Evolutionary conservation across 1,140 invertebrate genomes (phyloP), one percentile per base, ranked within the genome.

Genomic region (Triops longicaudatus): DNA sequence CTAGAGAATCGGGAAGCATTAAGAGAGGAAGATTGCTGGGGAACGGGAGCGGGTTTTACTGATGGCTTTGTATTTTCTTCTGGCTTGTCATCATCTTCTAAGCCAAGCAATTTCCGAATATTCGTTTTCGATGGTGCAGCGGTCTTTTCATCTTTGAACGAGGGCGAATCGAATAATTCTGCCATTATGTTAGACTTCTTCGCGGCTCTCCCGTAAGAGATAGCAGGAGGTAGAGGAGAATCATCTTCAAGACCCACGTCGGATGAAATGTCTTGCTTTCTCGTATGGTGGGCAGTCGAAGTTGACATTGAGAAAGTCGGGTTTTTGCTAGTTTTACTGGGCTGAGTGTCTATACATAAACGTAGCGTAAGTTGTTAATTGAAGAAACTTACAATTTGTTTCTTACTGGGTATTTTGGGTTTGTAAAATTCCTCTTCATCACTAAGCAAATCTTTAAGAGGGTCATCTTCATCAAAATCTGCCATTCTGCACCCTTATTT

Each of bases 371-470:
- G 50, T 63, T 37, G 14, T 63, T 9, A 1, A 63, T 10, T 63
- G 3, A 4, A 63, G 17, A 63, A 37, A 37, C 7, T 22, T 9
- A 63, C 14, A 63, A n/a, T 63, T 14, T 63, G 50, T 3, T 63
- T n/a, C 9, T 22, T 63, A 63, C 50, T 22, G 6, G 50, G 1
- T 17, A 6, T 17, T 22, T 17, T n/a, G 2, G 50, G 50, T 63
- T 63, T 63, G 50, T n/a, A 63, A 63, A 63, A 17, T 22, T 63
- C 50, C 10, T 63, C 50, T 63, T 63, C 50, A 63, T 63, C 50
- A 14, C 50, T 63, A 63, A 63, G 50, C 14, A 63, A 22, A 63
- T 63, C 50, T 63, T 63, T 63, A n/a, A 63, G 50, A 12, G 50
- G 50, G 17, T 63, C 50, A 22, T 63, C 50, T 63, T 63, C 50